A percentile compares a stretch with the other conserved stretches of the same genome.
Evolutionary conservation across 2,113 vertebrate genomes (phyloP).

Genomic region (Gymnarchus niloticus): DNA sequence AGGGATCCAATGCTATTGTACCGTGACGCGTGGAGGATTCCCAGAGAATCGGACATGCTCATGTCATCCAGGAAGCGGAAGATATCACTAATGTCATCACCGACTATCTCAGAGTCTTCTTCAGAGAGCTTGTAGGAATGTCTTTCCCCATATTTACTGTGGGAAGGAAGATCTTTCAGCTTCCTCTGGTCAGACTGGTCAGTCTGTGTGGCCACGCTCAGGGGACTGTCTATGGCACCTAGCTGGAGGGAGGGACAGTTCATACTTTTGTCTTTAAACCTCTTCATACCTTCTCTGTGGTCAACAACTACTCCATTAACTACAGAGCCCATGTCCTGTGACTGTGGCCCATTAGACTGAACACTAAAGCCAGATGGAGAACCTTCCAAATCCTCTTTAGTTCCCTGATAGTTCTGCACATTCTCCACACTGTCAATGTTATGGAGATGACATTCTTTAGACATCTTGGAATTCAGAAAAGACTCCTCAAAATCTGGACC

Average conservation of each 20-base stretch:
- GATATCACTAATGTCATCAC: constrained; percentile 92
- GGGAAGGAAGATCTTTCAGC: constrained; percentile 59
- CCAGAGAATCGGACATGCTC: constrained; percentile 87
- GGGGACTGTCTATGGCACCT: constrained; percentile 60
- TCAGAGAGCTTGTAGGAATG: constrained; percentile 79
- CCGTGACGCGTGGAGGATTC: constrained; percentile 75
- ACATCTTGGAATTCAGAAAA: constrained; percentile 59
- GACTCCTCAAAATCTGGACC: constrained; percentile 67
- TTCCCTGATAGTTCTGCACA: constrained; percentile 50
- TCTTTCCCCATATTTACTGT: constrained; percentile 62
- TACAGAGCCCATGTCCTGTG: constrained; percentile 54
- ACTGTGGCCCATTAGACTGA: constrained; percentile 51
- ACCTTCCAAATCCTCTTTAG: constrained; percentile 49
- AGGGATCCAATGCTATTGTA: constrained; percentile 72
- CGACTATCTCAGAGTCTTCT: constrained; percentile 80
- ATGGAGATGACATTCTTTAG: constrained; percentile 48
- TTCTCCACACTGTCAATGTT: constrained; percentile 48
- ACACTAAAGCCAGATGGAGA: constrained; percentile 44
- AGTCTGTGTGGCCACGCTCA: constrained; percentile 83
- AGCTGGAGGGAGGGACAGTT: constrained; percentile 57
- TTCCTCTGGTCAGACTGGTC: constrained; percentile 74
- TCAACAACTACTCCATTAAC: constrained; percentile 50
- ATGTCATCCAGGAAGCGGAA: constrained; percentile 95
- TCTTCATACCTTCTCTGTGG: constrained; percentile 55
- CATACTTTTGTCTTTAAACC: constrained; percentile 67